Conservation (phyloP, 2,113 vertebrate species). For the Ellobius talpinus region DNA sequence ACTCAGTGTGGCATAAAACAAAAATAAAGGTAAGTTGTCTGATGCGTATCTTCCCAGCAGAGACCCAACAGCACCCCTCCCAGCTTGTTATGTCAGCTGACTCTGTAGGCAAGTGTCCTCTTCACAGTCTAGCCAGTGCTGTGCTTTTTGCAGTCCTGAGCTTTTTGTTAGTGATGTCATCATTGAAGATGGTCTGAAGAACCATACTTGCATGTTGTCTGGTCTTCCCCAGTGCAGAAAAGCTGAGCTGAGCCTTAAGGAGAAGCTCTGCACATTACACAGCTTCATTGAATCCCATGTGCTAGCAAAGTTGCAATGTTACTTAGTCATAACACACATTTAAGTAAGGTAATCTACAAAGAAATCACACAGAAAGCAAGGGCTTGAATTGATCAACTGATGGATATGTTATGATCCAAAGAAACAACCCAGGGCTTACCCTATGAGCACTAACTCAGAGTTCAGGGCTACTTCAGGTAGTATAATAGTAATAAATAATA, state of each 20-base stretch:
- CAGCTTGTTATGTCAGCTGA: neutral
- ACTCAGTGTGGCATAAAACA: neutral
- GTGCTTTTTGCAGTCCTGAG: neutral
- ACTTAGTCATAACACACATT: neutral
- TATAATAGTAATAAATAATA: neutral
- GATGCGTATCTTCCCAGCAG: neutral
- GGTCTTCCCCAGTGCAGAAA: neutral
- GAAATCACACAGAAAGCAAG: conserved; percentile 42
- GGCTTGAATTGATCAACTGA: neutral
- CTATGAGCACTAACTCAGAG: neutral
- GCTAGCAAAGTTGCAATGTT: neutral
- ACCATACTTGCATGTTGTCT: neutral
- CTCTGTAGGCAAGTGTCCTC: neutral
- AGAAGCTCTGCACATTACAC: neutral
- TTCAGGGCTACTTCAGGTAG: neutral
- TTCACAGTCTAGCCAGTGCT: neutral
- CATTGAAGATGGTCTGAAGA: neutral
- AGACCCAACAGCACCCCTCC: neutral
- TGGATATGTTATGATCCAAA: neutral
- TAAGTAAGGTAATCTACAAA: neutral
- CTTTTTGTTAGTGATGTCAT: conserved; percentile 4
- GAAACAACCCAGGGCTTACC: neutral
- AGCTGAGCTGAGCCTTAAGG: neutral
- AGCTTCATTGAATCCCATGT: neutral
- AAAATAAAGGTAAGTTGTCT: neutral